phyloP scores from a whole-genome alignment of 1,140 invertebrate genomes.

The Proctacanthus coquilletti region DNA sequence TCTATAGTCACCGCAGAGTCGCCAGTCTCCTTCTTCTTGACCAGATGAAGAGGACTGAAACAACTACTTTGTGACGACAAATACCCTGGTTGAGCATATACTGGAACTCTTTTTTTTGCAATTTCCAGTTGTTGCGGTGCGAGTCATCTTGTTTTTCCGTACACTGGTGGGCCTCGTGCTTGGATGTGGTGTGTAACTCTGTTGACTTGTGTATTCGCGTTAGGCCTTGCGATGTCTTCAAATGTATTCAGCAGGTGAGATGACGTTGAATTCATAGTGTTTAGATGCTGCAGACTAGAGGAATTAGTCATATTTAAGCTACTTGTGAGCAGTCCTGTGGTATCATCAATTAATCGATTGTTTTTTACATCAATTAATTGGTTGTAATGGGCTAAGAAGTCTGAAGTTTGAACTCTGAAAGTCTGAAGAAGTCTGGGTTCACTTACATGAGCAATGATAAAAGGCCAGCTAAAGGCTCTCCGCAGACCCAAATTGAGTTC shows the following conservation, averaged over 20 bases:
- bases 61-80: constrained; percentile 27
- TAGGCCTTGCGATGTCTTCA: neutral
- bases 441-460: neutral
- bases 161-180: neutral
- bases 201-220: no score
- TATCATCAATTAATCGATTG: no score
- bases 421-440: neutral
- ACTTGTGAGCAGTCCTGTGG: neutral
- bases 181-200: neutral
- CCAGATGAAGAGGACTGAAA: constrained; percentile 30
- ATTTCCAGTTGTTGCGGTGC: constrained; percentile 13
- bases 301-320: neutral
- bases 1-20: constrained; percentile 31
- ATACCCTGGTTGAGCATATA: constrained; percentile 18
- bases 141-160: neutral
- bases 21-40: constrained; percentile 23
- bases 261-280: neutral
- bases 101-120: constrained; percentile 12
- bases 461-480: neutral
- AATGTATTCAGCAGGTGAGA: neutral
- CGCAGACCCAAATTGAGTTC: neutral
- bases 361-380: neutral
- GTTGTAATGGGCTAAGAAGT: neutral
- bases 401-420: no score
- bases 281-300: neutral